Conservation (phyloP, 2,797 vertebrate species). For the Malacoctenus gilli region DNA sequence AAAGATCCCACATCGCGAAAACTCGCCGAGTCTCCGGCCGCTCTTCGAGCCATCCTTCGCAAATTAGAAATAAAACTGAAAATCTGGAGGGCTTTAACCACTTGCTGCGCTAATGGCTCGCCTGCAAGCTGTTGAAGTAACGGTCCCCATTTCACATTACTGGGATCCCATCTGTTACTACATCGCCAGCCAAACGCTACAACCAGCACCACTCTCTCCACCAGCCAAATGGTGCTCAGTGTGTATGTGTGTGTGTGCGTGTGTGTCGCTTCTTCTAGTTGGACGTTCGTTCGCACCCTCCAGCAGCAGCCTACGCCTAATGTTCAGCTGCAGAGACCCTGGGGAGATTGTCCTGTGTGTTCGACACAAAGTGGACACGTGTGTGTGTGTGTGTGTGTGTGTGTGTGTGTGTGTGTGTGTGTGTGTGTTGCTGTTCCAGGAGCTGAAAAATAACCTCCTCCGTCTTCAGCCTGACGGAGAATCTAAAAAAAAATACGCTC, state of each 20-base stretch:
- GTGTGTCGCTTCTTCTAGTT: slow-evolving; percentile 27
- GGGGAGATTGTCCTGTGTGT: slow-evolving; percentile 18
- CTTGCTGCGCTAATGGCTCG: slow-evolving; percentile 57
- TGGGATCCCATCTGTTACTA: slow-evolving; percentile 65
- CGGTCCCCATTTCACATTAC: slow-evolving; percentile 46
- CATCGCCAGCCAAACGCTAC: slow-evolving; percentile 61
- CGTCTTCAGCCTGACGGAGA: no score
- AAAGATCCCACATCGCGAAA: slow-evolving; percentile 36
- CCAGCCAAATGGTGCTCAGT: slow-evolving; percentile 16
- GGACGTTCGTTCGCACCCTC: slow-evolving; percentile 55
- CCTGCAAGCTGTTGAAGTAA: slow-evolving; percentile 60
- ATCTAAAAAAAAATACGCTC: no score
- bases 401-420: no score
- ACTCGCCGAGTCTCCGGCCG: slow-evolving; percentile 11
- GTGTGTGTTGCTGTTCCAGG: no score
- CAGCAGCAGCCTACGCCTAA: slow-evolving; percentile 31
- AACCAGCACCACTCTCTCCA: slow-evolving; percentile 23
- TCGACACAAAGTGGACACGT: no score
- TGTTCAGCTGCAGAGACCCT: slow-evolving; percentile 40
- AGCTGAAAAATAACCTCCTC: no score
- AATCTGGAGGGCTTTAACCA: slow-evolving; percentile 66
- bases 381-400: no score
- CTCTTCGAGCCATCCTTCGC: slow-evolving; percentile 42
- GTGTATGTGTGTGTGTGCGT: background rate
- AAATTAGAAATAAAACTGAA: slow-evolving; percentile 56